phyloP scores from a whole-genome alignment of 53 echinoderm and acorn worm species.

The Luidia sarsii region DNA sequence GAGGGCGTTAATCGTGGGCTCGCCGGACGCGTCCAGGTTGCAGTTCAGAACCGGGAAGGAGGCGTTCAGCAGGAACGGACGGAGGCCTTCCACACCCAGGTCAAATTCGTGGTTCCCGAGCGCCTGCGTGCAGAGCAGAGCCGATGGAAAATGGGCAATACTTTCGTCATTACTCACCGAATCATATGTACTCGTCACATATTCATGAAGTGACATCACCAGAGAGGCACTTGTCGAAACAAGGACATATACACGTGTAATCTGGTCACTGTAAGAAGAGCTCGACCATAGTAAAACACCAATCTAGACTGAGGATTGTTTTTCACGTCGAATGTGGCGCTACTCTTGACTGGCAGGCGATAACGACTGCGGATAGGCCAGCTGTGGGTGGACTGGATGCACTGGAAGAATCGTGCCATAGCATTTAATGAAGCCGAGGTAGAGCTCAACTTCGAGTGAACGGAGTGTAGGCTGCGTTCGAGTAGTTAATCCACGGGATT shows the following conservation, averaged over 20 bases:
- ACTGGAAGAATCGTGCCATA: no score
- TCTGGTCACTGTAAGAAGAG: not conserved
- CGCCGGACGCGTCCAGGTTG: slow-evolving; percentile 82
- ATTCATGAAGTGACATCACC: not conserved
- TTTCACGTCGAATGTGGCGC: no score
- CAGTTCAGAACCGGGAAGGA: slow-evolving; percentile 88
- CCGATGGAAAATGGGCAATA: not conserved
- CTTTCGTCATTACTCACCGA: no score
- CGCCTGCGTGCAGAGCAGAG: slow-evolving; percentile 52
- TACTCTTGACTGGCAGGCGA: no score
- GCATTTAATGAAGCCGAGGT: no score
- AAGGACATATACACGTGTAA: not conserved
- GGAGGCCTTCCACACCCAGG: slow-evolving; percentile 65
- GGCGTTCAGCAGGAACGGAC: slow-evolving; percentile 75
- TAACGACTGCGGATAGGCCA: no score
- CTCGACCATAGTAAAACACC: not conserved
- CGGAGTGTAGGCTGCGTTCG: no score
- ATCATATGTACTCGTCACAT: not conserved
- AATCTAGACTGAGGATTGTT: no score
- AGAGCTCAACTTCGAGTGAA: no score
- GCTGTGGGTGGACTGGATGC: no score
- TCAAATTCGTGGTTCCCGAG: slow-evolving; percentile 98
- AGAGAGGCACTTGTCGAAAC: not conserved
- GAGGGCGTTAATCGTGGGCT: slow-evolving; percentile 66
- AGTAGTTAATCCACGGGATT: no score